Conservation (phyloP, 2,797 vertebrate genomes). For the Brotula barbata region DNA sequence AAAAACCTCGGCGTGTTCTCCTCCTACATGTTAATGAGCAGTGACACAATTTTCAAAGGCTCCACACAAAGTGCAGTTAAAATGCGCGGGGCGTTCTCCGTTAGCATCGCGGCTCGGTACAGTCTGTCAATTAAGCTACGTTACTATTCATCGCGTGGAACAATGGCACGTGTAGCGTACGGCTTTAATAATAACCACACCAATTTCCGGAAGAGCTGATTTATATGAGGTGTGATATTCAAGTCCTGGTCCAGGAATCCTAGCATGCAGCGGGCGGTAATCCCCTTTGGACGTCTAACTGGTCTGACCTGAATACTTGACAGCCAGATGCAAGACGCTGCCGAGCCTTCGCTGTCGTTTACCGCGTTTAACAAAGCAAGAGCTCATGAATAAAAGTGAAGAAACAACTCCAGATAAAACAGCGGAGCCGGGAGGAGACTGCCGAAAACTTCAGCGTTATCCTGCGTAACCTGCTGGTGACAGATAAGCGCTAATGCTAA, state of each 20-base stretch:
- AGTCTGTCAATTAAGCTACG: not conserved
- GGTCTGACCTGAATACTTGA: conserved; percentile 37
- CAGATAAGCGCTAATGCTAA: conserved; percentile 27
- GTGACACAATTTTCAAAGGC: not conserved
- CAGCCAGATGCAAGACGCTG: conserved; percentile 14
- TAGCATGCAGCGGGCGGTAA: no score
- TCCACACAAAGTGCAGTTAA: not conserved
- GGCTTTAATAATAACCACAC: conserved; percentile 5
- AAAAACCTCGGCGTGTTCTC: conserved; percentile 5
- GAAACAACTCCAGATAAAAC: conserved; percentile 31
- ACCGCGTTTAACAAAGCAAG: conserved; percentile 23
- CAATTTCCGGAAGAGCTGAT: not conserved
- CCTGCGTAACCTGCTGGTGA: conserved; percentile 29
- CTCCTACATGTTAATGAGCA: conserved; percentile 23
- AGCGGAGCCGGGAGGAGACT: conserved; percentile 27
- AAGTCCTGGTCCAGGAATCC: conserved; percentile 4
- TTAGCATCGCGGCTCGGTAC: conserved; percentile 8
- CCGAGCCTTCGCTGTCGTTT: conserved; percentile 4
- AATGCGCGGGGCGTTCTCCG: not conserved
- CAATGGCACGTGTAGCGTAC: no score
- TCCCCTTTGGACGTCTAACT: no score
- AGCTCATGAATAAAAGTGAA: conserved; percentile 15
- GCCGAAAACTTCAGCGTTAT: conserved; percentile 20
- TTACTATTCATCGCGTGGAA: no score
- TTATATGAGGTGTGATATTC: not conserved